A percentile compares a stretch with the other conserved stretches of the same genome.
Evolutionary conservation across 2,888 invertebrate genomes (phyloP).

Genomic region (Hybos culiciformis): DNA sequence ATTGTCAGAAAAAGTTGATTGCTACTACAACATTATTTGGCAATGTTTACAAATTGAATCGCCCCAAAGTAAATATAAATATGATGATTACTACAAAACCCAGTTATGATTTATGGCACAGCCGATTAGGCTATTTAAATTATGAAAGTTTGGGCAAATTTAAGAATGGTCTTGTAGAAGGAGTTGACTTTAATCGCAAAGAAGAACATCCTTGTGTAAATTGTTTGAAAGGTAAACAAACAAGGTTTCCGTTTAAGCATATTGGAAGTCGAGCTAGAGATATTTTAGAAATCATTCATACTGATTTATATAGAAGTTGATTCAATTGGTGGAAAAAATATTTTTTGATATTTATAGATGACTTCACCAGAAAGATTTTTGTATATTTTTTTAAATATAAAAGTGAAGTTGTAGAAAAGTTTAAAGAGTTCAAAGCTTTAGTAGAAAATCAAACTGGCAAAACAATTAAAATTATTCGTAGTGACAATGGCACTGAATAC

Average conservation of each 20-base stretch:
- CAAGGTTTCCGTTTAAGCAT: conserved; percentile 12
- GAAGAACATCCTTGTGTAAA: conserved; percentile 16
- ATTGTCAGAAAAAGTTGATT: too few relatives aligned
- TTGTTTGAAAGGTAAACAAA: conserved; percentile 16
- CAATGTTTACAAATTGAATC: too few relatives aligned
- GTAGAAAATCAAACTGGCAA: neutral
- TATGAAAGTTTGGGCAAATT: neutral
- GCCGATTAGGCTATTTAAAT: conserved; percentile 12
- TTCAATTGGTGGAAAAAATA: conserved; percentile 14
- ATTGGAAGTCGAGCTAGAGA: conserved; percentile 11
- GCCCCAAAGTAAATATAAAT: too few relatives aligned
- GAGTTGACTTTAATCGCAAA: neutral
- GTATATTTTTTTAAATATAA: conserved; percentile 16
- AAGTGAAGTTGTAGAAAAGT: conserved; percentile 11
- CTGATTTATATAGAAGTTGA: conserved; percentile 16
- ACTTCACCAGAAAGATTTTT: conserved; percentile 13
- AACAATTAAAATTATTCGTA: neutral
- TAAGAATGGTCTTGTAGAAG: neutral
- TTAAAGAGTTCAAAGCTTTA: neutral
- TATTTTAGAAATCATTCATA: conserved; percentile 15
- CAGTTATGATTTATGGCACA: conserved; percentile 13
- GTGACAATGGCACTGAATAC: neutral
- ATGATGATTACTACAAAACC: too few relatives aligned
- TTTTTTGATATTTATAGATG: conserved; percentile 16
- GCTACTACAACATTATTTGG: too few relatives aligned